Conservation (phyloP, 2,113 vertebrate genomes). For the Melospiza georgiana region DNA sequence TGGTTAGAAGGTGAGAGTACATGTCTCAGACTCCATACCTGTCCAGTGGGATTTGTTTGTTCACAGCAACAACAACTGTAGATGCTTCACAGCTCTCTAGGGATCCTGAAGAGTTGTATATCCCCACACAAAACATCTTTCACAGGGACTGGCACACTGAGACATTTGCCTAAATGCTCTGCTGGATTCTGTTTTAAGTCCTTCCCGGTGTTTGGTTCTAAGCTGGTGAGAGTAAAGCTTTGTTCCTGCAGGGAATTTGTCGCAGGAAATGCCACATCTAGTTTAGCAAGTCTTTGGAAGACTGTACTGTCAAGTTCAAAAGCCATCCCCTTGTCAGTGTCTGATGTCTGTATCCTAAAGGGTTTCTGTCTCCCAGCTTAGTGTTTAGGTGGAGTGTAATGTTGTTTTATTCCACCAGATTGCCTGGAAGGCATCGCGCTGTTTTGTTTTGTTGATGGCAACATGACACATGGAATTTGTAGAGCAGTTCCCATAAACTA, state of each 20-base stretch:
- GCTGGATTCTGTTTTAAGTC: neutral
- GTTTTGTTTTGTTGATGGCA: neutral
- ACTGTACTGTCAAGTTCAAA: neutral
- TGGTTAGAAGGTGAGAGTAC: neutral
- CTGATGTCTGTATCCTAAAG: neutral
- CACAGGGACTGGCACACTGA: neutral
- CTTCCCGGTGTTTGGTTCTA: neutral
- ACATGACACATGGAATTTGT: neutral
- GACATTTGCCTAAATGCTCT: neutral
- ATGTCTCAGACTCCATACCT: neutral
- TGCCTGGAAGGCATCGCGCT: neutral
- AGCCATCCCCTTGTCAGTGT: neutral
- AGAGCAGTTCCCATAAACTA: neutral
- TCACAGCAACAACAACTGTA: neutral
- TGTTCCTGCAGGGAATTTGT: neutral
- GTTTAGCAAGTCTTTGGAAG: neutral
- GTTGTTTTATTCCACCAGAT: neutral
- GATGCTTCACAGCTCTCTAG: neutral
- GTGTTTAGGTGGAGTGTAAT: neutral
- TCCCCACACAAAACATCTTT: neutral
- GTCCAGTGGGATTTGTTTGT: neutral
- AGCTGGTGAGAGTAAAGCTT: neutral
- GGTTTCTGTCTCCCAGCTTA: neutral
- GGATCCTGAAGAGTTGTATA: neutral
- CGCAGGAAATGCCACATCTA: neutral